Conservation (phyloP, 2,888 invertebrate species). For the Nemotelus nigrinus region DNA sequence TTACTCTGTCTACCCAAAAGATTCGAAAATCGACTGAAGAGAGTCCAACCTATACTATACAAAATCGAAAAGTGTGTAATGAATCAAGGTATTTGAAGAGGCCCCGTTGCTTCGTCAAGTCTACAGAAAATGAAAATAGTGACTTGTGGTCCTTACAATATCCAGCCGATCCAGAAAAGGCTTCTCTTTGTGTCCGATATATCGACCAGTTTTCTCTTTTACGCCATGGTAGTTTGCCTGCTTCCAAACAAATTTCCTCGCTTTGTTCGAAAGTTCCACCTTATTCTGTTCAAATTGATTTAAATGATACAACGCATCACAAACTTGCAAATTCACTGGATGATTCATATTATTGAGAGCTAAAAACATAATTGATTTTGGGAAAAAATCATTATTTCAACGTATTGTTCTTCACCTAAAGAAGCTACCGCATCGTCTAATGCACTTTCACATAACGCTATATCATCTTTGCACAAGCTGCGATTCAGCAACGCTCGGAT, state of each 20-base stretch:
- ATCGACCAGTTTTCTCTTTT: constrained; percentile 6
- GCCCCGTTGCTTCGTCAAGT: no score
- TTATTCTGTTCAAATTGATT: constrained; percentile 59
- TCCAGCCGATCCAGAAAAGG: constrained; percentile 56
- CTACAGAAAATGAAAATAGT: no score
- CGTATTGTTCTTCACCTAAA: constrained; percentile 52
- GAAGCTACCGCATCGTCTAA: constrained; percentile 57
- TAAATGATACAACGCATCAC: constrained; percentile 60
- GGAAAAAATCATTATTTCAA: not conserved
- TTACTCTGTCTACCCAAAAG: no score
- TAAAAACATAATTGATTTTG: constrained; percentile 21
- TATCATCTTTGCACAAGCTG: constrained; percentile 58
- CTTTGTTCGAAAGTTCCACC: constrained; percentile 56
- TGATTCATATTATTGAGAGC: constrained; percentile 54
- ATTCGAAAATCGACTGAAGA: no score
- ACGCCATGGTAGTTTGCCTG: constrained; percentile 19
- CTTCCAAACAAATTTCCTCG: constrained; percentile 48
- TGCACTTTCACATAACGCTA: constrained; percentile 58
- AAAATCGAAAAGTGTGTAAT: no score
- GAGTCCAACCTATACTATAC: no score
- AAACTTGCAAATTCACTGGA: constrained; percentile 59
- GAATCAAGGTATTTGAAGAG: no score
- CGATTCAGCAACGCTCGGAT: constrained; percentile 57
- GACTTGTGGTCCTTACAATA: constrained; percentile 53
- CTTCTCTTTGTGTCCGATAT: constrained; percentile 52